phyloP scores from a whole-genome alignment of 1,140 invertebrate genomes.

The Drosophila persimilis region DNA sequence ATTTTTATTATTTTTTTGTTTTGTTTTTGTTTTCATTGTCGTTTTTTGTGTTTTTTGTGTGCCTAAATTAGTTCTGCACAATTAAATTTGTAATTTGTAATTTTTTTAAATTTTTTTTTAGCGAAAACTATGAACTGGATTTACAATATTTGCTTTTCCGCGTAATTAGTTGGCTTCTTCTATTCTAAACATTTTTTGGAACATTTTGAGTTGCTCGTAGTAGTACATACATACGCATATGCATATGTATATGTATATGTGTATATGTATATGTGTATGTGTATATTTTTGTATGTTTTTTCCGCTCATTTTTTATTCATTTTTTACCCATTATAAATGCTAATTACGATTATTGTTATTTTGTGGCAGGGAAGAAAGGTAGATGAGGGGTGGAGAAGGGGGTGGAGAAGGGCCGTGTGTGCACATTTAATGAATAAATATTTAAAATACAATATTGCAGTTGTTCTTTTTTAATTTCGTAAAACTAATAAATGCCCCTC shows the following conservation, averaged over 20 bases:
- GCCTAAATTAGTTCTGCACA: constrained; percentile 68
- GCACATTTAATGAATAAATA: constrained; percentile 75
- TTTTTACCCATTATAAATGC: constrained; percentile 50
- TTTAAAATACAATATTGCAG: constrained; percentile 81
- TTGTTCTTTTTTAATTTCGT: constrained; percentile 51
- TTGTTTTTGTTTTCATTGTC: constrained; percentile 25
- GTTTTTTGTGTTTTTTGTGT: constrained; percentile 41
- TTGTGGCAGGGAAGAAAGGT: constrained; percentile 18
- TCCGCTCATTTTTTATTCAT: constrained; percentile 38
- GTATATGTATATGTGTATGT: too few species aligned
- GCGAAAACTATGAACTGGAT: constrained; percentile 54
- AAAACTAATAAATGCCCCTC: constrained; percentile 53
- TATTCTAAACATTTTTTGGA: constrained; percentile 74
- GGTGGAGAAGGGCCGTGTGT: constrained; percentile 17
- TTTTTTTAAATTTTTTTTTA: constrained; percentile 50
- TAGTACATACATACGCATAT: constrained; percentile 4
- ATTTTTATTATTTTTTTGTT: constrained; percentile 22
- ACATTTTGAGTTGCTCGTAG: constrained; percentile 77
- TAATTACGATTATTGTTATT: constrained; percentile 69
- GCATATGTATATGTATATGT: too few species aligned
- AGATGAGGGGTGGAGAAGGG: not conserved
- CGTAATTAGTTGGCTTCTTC: constrained; percentile 67
- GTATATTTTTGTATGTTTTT: constrained; percentile 34
- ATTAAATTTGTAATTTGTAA: constrained; percentile 41
- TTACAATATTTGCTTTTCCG: constrained; percentile 51